Base-by-base conservation (phyloP, 2,797 vertebrate genomes). In the Protonibea diacanthus region DNA sequence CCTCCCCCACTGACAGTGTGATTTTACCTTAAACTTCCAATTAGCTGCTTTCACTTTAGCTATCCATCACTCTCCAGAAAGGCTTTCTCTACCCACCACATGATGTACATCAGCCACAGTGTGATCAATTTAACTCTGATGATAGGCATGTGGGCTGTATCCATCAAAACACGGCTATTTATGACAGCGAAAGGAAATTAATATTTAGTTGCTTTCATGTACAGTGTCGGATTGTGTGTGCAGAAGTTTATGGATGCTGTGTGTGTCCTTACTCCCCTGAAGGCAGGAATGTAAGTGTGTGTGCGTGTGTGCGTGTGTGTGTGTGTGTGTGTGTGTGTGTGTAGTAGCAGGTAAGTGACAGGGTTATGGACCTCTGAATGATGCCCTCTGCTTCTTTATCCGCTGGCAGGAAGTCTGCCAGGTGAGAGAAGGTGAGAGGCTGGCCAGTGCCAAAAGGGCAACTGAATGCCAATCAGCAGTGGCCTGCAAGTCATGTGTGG, bases 21-120 rank as follows among this genome's bases (percentile, higher is more conserved):
- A 90, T 90, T 88, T 80, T 88, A 90, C 86, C 83, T 83, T 87
- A 86, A 88, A 89, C 84, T 83, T 91, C 80, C 81, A 90, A 91
- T 92, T 88, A 91, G 67, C 79, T 72, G 85, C 78, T 79, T 88
- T 91, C 89, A 79, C 78, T 85, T 88, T 25, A 80, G 88, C 83
- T 77, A 87, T 92, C 88, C 82, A 88, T 89, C 89, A 82, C 72
- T 77, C 80, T 74, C 21, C 53, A 75, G 82, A 79, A 51, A 72
- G 76, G 56, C 67, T 77, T 70, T 66, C 67, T 51, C 70, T 62
- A 11, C n/a, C 76, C 71, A 14, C 79, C 27, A 48, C 74, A 70
- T 76, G 66, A 91, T 80, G 83, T 81, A 38, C 86, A 85, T 86
- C 86, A 83, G 88, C 81, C 61, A 74, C 80, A 68, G 83, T 76